Evolutionary conservation across 2,797 vertebrate genomes (phyloP), one percentile per base, ranked within the genome.

Genomic region (Margarornis squamiger): DNA sequence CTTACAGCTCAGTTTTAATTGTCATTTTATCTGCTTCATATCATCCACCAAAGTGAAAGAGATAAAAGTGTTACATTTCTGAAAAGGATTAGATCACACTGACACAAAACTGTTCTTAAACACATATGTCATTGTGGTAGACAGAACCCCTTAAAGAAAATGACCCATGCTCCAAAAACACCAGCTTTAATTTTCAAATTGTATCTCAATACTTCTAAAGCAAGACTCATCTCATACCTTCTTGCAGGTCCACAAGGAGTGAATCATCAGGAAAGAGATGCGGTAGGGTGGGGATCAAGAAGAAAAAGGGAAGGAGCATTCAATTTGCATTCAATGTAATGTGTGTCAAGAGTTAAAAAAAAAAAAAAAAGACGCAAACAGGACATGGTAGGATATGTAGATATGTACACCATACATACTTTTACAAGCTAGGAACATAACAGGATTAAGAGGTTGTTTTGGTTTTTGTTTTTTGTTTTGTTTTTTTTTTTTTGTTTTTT

Each of bases 201-300:
- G 27, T 24, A 57, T 36, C 36, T 72, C 24, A 76, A 84, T 58
- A 39, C 4, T 52, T 91, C 18, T 54, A 63, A 77, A 68, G 34
- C 15, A 58, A 74, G 30, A 48, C 9, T 49, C 49, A 21, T 32
- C 9, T 49, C 49, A 21, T 32, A 22, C 5, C 0, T 39, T 72
- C 39, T 32, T 63, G 23, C 5, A 45, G 34, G 9, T 45, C 27
- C 29, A 39, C 7, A 54, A 67, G 18, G 5, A 78, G 3, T 20
- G 22, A 26, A n/a, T 43, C 23, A 45, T 29, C 9, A 38, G 24
- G 46, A 48, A 72, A 32, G 14, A 71, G 14, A 58, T 70, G 12
- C 2, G 5, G 3, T 55, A 68, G 9, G 2, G 3, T 43, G 4
- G 6, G 14, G 12, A 80, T 61, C 0, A 7, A 74, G 22, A 59